Evolutionary conservation across 2,888 invertebrate species (phyloP).

Genomic region (Tipula helvola): DNA sequence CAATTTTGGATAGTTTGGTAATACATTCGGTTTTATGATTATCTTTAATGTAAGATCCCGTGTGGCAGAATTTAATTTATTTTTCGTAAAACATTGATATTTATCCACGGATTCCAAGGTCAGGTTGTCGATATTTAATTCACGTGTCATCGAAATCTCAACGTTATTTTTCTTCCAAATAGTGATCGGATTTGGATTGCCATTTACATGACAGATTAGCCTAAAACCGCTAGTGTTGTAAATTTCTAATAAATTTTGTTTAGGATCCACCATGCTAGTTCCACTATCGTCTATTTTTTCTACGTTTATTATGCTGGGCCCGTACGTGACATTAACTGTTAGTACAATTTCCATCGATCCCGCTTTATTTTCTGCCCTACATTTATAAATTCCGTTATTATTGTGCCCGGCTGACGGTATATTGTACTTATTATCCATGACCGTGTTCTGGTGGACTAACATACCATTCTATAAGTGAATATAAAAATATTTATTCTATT

Average conservation of each 20-base stretch:
- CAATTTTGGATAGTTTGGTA: neutral
- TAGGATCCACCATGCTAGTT: neutral
- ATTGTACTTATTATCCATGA: neutral
- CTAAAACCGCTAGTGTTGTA: neutral
- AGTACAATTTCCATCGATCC: neutral
- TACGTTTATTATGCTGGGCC: neutral
- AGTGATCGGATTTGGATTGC: neutral
- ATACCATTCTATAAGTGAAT: neutral
- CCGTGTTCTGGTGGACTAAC: neutral
- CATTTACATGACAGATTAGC: neutral
- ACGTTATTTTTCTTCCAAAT: neutral
- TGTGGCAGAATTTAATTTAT: neutral
- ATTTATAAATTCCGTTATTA: neutral
- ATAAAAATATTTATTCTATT: neutral
- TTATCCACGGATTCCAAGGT: neutral
- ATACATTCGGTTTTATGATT: neutral
- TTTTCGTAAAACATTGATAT: neutral
- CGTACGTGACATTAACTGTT: neutral
- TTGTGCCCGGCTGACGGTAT: neutral
- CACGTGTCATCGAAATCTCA: neutral
- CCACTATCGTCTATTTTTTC: neutral
- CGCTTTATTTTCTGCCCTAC: neutral
- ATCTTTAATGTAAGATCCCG: neutral
- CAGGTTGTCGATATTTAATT: neutral
- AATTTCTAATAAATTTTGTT: neutral